Percentiles rank a stretch among this genome's conserved stretches.
Conservation (phyloP, 2,797 vertebrate genomes). For the Nothura maculosa region DNA sequence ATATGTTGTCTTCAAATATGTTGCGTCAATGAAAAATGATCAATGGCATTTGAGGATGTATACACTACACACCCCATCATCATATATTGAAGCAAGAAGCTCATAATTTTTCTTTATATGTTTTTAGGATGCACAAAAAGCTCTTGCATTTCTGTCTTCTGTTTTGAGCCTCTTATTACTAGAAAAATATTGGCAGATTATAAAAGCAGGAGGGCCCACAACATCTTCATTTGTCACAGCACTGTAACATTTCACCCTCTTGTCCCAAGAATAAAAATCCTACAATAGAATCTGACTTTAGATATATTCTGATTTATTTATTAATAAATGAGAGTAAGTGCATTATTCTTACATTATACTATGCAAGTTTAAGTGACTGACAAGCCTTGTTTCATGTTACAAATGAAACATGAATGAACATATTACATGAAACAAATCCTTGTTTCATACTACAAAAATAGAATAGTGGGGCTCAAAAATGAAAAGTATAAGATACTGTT, state of each 20-base stretch:
- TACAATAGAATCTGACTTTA: constrained; percentile 6
- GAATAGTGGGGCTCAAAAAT: not conserved
- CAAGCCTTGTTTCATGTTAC: not conserved
- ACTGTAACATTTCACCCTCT: constrained; percentile 51
- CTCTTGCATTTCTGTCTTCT: constrained; percentile 46
- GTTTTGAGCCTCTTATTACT: constrained; percentile 62
- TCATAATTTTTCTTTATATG: constrained; percentile 60
- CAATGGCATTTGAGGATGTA: constrained; percentile 41
- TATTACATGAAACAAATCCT: not conserved
- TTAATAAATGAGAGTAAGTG: constrained; percentile 54
- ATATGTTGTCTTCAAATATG: constrained; percentile 13
- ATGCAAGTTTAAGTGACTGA: constrained; percentile 25
- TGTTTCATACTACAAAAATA: rapidly evolving
- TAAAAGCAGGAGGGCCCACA: constrained; percentile 55
- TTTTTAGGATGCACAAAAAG: constrained; percentile 59
- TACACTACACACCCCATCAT: constrained; percentile 40
- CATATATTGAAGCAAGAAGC: constrained; percentile 10
- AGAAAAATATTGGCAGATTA: constrained; percentile 66
- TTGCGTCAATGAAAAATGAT: constrained; percentile 41
- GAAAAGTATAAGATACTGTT: not conserved
- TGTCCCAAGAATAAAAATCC: constrained; percentile 18
- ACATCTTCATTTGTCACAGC: constrained; percentile 68
- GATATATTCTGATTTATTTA: constrained; percentile 56
- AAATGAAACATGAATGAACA: not conserved
- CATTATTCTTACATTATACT: not conserved